These are phyloP conservation scores for Entosphenus tridentatus DNA, from an alignment of 2,113 vertebrate genomes.

Conservation along the genomic window DNA sequence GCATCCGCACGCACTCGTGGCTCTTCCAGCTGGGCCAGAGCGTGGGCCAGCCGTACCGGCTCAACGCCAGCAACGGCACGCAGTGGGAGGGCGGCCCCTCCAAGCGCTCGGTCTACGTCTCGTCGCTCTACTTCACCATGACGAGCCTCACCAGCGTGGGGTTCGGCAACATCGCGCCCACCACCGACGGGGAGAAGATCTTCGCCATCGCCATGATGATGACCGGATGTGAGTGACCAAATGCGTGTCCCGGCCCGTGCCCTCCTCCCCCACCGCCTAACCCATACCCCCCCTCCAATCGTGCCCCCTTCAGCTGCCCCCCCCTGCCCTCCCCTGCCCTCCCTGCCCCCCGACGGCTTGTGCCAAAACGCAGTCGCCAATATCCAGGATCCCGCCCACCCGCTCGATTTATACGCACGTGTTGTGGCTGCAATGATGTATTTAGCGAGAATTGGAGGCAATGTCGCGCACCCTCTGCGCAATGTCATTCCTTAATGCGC, in stretches of 20 bases:
- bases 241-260: not conserved
- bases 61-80: not conserved
- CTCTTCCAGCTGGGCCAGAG: constrained; percentile 4
- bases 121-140: constrained; percentile 6
- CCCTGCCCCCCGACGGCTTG: no score
- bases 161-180: constrained; percentile 1
- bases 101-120: constrained; percentile 4
- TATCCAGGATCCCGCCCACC: no score
- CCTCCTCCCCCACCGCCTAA: not conserved
- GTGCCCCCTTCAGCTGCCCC: not conserved
- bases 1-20: constrained; percentile 1
- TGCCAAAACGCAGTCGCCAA: no score
- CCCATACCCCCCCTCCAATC: not conserved
- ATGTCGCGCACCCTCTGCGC: no score
- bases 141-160: constrained; percentile 2
- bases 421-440: no score
- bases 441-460: no score
- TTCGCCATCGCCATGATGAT: constrained; percentile 4
- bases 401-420: no score
- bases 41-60: not conserved
- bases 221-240: not conserved
- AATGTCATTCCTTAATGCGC: no score
- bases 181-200: constrained; percentile 4
- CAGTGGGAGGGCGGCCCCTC: constrained; percentile 1
- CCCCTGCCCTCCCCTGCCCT: not conserved